Evolutionary conservation across 2,888 invertebrate genomes (phyloP).

Genomic region (Physocephala rufipes): DNA sequence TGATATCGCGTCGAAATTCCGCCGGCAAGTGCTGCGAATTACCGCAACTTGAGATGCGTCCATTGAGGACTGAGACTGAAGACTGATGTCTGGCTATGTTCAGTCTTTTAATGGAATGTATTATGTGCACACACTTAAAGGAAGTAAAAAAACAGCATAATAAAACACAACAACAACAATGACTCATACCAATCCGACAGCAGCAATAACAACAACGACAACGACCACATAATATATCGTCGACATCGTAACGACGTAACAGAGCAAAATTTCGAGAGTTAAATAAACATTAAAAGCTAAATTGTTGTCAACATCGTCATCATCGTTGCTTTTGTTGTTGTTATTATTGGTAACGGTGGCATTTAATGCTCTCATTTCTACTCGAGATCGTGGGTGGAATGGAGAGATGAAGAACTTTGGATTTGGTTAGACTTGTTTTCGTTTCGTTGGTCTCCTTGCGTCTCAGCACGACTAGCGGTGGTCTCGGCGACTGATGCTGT

Average conservation of each 20-base stretch:
- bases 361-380: too few relatives aligned
- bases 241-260: too few relatives aligned
- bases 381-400: too few relatives aligned
- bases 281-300: too few relatives aligned
- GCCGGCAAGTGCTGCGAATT: neutral
- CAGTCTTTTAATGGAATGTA: neutral
- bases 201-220: slow-evolving; percentile 6
- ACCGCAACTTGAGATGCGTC: neutral
- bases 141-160: neutral
- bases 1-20: neutral
- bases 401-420: too few relatives aligned
- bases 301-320: too few relatives aligned
- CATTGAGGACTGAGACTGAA: neutral
- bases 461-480: too few relatives aligned
- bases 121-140: slow-evolving; percentile 1
- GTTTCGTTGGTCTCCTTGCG: too few relatives aligned
- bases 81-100: neutral
- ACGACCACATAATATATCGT: neutral
- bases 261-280: too few relatives aligned
- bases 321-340: slow-evolving; percentile 7
- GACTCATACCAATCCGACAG: neutral
- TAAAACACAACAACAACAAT: slow-evolving; percentile 10
- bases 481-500: too few relatives aligned
- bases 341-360: too few relatives aligned
- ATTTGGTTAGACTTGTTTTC: too few relatives aligned